These are phyloP conservation scores for Anguilla rostrata DNA, from an alignment of 2,113 vertebrate genomes.

Conservation along the genomic window DNA sequence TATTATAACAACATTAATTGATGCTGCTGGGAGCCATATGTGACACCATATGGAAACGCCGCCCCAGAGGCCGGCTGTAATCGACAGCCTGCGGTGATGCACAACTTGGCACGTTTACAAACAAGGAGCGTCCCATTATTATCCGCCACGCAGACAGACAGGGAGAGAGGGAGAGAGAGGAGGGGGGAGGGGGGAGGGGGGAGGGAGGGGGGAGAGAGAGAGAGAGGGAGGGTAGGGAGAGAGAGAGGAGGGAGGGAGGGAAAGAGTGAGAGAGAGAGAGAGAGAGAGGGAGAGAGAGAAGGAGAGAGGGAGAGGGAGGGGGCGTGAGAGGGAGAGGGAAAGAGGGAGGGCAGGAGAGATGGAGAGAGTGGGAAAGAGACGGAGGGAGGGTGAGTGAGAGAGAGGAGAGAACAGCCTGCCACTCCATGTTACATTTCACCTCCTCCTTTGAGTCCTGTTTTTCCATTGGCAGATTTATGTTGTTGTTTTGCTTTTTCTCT, in stretches of 20 bases:
- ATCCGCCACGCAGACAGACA: constrained; percentile 52
- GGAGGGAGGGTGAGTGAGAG: neutral
- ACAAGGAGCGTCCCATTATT: constrained; percentile 76
- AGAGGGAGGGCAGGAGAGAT: neutral
- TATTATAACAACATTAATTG: constrained; percentile 82
- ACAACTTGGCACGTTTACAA: constrained; percentile 78
- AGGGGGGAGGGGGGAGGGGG: neutral
- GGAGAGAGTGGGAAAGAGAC: too few species aligned
- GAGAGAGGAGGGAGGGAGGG: too few species aligned
- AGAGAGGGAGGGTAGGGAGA: too few species aligned
- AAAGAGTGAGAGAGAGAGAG: too few species aligned
- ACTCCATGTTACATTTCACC: neutral
- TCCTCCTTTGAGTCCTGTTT: neutral
- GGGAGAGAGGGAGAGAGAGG: constrained; percentile 15
- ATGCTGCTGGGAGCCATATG: constrained; percentile 79
- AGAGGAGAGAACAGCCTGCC: neutral
- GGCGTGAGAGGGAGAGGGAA: constrained; percentile 1
- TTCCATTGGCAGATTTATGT: constrained; percentile 37
- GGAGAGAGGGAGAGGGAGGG: constrained; percentile 11
- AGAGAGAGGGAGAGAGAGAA: too few species aligned
- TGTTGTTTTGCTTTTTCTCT: constrained; percentile 10
- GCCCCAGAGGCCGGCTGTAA: constrained; percentile 72
- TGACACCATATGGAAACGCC: constrained; percentile 72
- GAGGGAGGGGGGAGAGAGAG: constrained; percentile 39
- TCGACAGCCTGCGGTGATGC: constrained; percentile 74